phyloP scores from a whole-genome alignment of 2,888 invertebrate species.

The Anodontia alba region DNA sequence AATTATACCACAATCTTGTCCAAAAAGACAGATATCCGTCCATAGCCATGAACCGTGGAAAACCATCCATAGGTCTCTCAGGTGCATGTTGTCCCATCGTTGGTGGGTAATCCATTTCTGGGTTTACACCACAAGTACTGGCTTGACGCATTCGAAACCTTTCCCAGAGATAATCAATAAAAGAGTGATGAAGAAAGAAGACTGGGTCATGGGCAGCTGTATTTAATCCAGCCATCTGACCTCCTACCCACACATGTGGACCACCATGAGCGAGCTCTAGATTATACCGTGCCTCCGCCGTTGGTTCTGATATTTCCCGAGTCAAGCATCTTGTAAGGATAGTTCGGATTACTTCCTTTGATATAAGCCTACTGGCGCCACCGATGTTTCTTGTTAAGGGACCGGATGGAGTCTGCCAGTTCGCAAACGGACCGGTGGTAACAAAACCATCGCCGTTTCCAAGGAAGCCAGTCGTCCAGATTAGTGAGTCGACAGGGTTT shows the following conservation, averaged over 20 bases:
- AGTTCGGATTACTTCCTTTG: constrained; percentile 46
- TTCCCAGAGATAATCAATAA: constrained; percentile 77
- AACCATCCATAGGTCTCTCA: constrained; percentile 48
- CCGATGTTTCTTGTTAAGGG: constrained; percentile 70
- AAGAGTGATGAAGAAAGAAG: constrained; percentile 76
- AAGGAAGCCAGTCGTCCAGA: constrained; percentile 71
- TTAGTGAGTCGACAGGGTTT: constrained; percentile 62
- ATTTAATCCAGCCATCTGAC: constrained; percentile 70
- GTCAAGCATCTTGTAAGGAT: constrained; percentile 61
- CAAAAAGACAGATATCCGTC: constrained; percentile 55
- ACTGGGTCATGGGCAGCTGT: constrained; percentile 75
- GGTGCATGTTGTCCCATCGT: constrained; percentile 46
- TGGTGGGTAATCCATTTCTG: constrained; percentile 60
- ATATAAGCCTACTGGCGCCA: constrained; percentile 65
- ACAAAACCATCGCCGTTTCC: constrained; percentile 75
- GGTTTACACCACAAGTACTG: constrained; percentile 55
- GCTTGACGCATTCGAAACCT: constrained; percentile 67
- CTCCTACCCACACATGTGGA: constrained; percentile 75
- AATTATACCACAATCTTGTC: constrained; percentile 55
- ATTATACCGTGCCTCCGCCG: constrained; percentile 49
- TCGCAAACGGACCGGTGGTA: constrained; percentile 72
- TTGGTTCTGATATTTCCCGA: constrained; percentile 55
- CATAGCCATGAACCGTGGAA: constrained; percentile 50
- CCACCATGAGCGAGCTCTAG: constrained; percentile 68
- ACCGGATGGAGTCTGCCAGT: constrained; percentile 69